These are phyloP conservation scores for Prionace glauca DNA, from an alignment of 2,797 vertebrate genomes.

Conservation along the genomic window DNA sequence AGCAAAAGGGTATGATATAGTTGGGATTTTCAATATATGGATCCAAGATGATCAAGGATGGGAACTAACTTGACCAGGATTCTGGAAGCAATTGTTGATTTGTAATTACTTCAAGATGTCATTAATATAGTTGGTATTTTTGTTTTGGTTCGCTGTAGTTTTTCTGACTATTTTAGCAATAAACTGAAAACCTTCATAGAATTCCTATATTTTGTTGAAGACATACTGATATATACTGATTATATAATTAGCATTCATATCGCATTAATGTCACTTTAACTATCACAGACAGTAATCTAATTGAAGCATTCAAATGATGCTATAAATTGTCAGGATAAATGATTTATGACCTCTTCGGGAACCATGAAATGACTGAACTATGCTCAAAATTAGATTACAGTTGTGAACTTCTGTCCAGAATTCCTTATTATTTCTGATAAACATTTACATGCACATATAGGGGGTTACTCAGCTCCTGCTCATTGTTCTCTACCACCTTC, in stretches of 20 bases:
- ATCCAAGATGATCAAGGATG: neutral
- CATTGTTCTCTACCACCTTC: neutral
- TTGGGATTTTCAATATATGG: no score
- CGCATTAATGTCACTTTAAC: neutral
- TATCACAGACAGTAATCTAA: neutral
- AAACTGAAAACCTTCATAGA: neutral
- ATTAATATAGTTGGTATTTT: no score
- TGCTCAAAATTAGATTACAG: neutral
- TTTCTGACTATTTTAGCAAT: neutral
- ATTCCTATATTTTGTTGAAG: neutral
- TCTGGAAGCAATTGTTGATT: neutral
- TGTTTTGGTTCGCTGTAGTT: neutral
- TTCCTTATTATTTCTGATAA: neutral
- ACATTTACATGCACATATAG: neutral
- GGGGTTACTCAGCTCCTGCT: neutral
- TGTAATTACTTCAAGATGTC: neutral
- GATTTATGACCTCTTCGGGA: neutral
- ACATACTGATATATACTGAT: neutral
- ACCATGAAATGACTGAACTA: neutral
- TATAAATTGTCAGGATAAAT: neutral
- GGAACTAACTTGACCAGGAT: neutral
- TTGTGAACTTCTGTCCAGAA: neutral
- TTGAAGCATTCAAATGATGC: neutral
- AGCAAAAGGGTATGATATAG: no score
- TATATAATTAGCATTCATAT: neutral